phyloP scores from a whole-genome alignment of 2,888 invertebrate genomes.

The Orthonevra nobilis region DNA sequence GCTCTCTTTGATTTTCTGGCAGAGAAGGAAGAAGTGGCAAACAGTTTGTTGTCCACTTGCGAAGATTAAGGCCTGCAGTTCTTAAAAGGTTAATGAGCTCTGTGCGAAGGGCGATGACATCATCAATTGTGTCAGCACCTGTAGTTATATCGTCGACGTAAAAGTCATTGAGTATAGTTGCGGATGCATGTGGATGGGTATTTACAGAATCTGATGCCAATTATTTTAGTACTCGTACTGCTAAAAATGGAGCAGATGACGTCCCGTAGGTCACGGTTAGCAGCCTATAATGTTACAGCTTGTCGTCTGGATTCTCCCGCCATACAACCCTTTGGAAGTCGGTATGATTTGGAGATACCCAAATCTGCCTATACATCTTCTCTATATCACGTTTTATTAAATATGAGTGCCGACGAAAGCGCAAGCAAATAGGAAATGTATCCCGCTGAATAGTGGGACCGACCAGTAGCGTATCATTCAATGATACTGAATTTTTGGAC shows the following conservation, averaged over 20 bases:
- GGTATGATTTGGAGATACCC: background rate
- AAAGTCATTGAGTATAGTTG: no score
- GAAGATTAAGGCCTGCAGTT: background rate
- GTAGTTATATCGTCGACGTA: background rate
- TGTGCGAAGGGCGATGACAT: background rate
- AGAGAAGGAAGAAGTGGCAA: no score
- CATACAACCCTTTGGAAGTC: background rate
- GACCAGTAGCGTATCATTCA: slow-evolving; percentile 39
- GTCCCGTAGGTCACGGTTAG: slow-evolving; percentile 6
- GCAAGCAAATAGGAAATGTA: slow-evolving; percentile 5
- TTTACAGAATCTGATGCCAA: background rate
- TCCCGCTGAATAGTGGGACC: slow-evolving; percentile 47
- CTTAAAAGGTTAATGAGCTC: no score
- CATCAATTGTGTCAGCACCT: background rate
- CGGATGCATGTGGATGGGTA: background rate
- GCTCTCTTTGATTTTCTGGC: no score
- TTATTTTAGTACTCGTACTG: background rate
- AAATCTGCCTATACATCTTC: no score
- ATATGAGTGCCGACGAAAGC: background rate
- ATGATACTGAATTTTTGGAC: no score
- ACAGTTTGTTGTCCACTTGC: no score
- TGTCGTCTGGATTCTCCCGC: background rate
- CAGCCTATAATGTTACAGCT: background rate
- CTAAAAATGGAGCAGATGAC: no score
- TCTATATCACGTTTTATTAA: background rate